Conservation (phyloP, 2,113 vertebrate genomes). For the Ceuthmochares aereus region DNA sequence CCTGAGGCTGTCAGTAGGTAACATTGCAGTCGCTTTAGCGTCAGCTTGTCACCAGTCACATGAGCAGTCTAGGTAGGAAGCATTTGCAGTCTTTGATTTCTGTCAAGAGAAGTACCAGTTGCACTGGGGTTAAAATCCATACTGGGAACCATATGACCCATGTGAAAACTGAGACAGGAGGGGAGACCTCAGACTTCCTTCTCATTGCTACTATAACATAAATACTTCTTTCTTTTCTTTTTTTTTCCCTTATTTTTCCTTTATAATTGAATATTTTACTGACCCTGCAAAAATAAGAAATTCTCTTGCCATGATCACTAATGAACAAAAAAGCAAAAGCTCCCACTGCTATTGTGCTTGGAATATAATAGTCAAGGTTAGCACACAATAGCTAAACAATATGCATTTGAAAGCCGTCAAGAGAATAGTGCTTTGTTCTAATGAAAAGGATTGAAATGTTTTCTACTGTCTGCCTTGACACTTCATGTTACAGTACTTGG, state of each 20-base stretch:
- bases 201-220: not conserved
- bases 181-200: not conserved
- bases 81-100: constrained; percentile 26
- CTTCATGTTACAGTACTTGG: constrained; percentile 68
- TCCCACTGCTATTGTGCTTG: constrained; percentile 59
- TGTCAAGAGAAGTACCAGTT: not conserved
- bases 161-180: not conserved
- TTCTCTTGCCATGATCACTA: constrained; percentile 37
- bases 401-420: constrained; percentile 65
- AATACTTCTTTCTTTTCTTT: not conserved
- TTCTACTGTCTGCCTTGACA: constrained; percentile 68
- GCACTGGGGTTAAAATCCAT: not conserved
- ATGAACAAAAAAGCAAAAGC: constrained; percentile 22
- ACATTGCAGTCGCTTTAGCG: constrained; percentile 34
- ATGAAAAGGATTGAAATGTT: constrained; percentile 70
- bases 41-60: constrained; percentile 39
- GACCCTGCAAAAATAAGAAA: constrained; percentile 3
- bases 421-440: constrained; percentile 68
- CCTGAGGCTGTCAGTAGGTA: constrained; percentile 44
- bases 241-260: not conserved
- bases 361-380: constrained; percentile 68
- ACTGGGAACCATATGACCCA: not conserved
- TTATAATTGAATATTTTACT: constrained; percentile 24
- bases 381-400: constrained; percentile 66
- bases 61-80: not conserved